Evolutionary conservation across 2,888 invertebrate genomes (phyloP), one percentile per base, ranked within the genome.

Genomic region (Drosophila nigritarsus): DNA sequence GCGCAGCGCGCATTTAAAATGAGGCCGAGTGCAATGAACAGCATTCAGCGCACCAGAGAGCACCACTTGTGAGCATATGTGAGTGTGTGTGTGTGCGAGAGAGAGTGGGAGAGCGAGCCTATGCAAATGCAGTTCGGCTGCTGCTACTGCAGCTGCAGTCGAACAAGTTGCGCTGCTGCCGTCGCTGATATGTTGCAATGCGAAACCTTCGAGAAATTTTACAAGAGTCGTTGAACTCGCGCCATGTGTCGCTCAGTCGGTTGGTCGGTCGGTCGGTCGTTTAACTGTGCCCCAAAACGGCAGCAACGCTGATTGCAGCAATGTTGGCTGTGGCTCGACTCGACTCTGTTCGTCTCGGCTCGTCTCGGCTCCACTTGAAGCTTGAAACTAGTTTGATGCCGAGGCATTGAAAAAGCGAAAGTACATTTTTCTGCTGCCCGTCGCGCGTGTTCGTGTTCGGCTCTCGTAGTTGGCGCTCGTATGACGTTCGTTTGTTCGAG

Each of bases 331-430:
- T 79, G 79, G 80, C 67, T 80, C 66, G 56, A 56, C 53, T 56
- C 75, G 50, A 61, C 65, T 71, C 69, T 69, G 58, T 15, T 45
- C 45, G 45, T 15, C 24, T 45, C 64, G 76, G 71, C 67, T 83
- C 66, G 80, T 78, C 68, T 84, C 65, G 63, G 60, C 61, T 61
- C 80, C 63, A 70, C 68, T 75, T 73, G 73, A 56, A 80, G 78
- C 83, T 83, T 75, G 71, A 83, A 83, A 90, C 90, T 78, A 91
- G 85, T 91, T 84, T 90, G 80, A 70, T 75, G 90, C 80, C 83
- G 87, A 91, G 93, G 92, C 93, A 93, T 93, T 93, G 93, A 93
- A 93, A 93, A 93, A 87, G 87, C 91, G 93, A 93, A 93, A 93
- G 93, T 93, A 91, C 83, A 89, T 91, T 87, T 90, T 87, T 89